A percentile compares a stretch with the other conserved stretches of the same genome.
phyloP scores from a whole-genome alignment of 1,140 invertebrate species.

The Camponotus vicinus region DNA sequence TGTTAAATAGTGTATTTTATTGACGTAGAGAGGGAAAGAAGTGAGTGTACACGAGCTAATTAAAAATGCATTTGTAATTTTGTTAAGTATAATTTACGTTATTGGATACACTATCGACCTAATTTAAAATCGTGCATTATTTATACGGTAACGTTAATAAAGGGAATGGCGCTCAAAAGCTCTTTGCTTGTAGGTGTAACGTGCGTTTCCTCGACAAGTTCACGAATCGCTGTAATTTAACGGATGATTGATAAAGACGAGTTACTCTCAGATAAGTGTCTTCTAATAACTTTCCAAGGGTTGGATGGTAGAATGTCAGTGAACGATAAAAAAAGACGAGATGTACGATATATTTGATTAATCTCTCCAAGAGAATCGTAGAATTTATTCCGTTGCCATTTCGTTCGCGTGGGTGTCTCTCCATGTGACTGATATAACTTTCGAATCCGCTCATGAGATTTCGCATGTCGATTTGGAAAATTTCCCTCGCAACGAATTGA shows the following conservation, averaged over 20 bases:
- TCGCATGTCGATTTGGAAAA: background rate
- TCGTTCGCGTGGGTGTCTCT: background rate
- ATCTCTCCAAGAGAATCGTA: background rate
- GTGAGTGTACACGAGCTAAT: conserved; percentile 7
- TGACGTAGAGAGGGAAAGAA: conserved; percentile 11
- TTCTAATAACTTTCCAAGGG: conserved; percentile 8
- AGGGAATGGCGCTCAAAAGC: background rate
- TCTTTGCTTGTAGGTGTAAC: conserved; percentile 5
- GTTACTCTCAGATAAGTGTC: background rate
- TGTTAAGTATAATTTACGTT: conserved; percentile 32
- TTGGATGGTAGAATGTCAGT: background rate
- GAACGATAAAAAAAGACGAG: conserved; percentile 18
- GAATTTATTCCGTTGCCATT: background rate
- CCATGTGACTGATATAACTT: background rate
- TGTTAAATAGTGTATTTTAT: conserved; percentile 45
- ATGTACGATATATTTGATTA: conserved; percentile 17
- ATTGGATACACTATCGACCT: conserved; percentile 16
- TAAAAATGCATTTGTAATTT: conserved; percentile 50
- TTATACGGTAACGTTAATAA: conserved; percentile 23
- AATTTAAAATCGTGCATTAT: conserved; percentile 14
- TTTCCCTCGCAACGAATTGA: background rate
- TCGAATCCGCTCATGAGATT: background rate
- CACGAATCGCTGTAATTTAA: conserved; percentile 47
- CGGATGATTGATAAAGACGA: conserved; percentile 56
- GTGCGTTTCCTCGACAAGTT: conserved; percentile 33